These are phyloP conservation scores for Isurus oxyrinchus DNA, from an alignment of 2,113 vertebrate species.

Conservation along the genomic window DNA sequence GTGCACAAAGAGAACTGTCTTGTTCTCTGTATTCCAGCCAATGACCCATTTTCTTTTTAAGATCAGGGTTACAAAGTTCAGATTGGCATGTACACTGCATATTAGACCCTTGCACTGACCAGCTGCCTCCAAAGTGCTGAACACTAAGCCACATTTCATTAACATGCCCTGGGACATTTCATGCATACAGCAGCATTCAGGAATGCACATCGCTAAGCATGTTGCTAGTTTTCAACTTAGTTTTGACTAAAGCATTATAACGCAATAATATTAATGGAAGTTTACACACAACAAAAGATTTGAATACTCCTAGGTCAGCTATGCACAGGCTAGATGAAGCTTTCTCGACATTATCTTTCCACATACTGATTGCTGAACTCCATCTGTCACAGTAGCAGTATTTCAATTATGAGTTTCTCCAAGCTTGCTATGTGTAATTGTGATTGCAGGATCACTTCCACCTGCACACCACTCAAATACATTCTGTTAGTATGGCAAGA, in stretches of 20 bases:
- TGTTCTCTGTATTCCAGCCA: slow-evolving; percentile 37
- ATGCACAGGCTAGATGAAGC: background rate
- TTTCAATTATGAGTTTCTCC: background rate
- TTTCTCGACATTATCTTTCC: background rate
- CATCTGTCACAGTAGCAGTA: background rate
- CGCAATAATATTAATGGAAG: background rate
- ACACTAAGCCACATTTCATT: slow-evolving; percentile 33
- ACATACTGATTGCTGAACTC: background rate
- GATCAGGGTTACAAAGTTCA: slow-evolving; percentile 37
- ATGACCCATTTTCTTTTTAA: slow-evolving; percentile 30
- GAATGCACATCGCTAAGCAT: background rate
- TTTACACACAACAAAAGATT: background rate
- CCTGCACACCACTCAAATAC: background rate
- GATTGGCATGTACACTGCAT: slow-evolving; percentile 27
- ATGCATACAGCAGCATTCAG: slow-evolving; percentile 20
- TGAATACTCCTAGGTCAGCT: background rate
- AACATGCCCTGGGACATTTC: background rate
- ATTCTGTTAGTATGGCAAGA: background rate
- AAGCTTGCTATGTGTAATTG: background rate
- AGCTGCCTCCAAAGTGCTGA: slow-evolving; percentile 18
- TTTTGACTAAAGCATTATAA: background rate
- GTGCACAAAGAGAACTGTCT: slow-evolving; percentile 30
- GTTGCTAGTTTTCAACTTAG: background rate
- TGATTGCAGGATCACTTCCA: background rate
- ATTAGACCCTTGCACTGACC: slow-evolving; percentile 4